These are phyloP conservation scores for Rhabdomys pumilio DNA, from an alignment of 2,797 vertebrate genomes.

Conservation along the genomic window DNA sequence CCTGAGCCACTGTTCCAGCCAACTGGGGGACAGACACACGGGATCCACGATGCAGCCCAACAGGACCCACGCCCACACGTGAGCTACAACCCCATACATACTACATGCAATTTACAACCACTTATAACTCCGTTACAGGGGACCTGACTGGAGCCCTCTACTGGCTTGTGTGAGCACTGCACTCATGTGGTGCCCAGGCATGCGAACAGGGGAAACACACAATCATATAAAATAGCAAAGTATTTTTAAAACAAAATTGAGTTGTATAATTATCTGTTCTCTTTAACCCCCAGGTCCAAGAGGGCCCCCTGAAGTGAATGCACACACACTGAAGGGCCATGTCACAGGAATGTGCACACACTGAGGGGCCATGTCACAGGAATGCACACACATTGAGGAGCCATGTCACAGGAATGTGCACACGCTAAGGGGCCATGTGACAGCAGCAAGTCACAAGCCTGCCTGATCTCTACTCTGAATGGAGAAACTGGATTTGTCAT, in stretches of 20 bases:
- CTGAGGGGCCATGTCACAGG: not conserved
- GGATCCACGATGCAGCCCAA: too few relatives aligned
- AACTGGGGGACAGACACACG: too few relatives aligned
- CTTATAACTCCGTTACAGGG: too few relatives aligned
- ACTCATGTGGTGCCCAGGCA: not conserved
- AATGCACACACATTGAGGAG: not conserved
- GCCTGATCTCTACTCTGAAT: not conserved
- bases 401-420: too few relatives aligned
- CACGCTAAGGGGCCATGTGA: not conserved
- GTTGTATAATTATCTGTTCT: not conserved
- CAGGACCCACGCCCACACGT: too few relatives aligned
- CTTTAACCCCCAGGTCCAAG: not conserved
- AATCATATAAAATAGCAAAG: not conserved
- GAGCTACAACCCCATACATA: too few relatives aligned
- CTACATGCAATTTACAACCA: not conserved
- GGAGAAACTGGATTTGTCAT: constrained; percentile 3
- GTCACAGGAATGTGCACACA: too few relatives aligned
- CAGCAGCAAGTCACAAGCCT: not conserved
- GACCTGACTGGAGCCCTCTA: not conserved
- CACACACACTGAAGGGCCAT: not conserved
- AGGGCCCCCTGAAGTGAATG: not conserved
- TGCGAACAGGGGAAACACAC: not conserved
- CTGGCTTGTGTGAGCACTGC: not conserved
- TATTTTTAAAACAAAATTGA: not conserved
- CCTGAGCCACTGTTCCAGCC: too few relatives aligned